Base-by-base conservation (phyloP, 2,888 invertebrate genomes). In the Odontothrips loti region DNA sequence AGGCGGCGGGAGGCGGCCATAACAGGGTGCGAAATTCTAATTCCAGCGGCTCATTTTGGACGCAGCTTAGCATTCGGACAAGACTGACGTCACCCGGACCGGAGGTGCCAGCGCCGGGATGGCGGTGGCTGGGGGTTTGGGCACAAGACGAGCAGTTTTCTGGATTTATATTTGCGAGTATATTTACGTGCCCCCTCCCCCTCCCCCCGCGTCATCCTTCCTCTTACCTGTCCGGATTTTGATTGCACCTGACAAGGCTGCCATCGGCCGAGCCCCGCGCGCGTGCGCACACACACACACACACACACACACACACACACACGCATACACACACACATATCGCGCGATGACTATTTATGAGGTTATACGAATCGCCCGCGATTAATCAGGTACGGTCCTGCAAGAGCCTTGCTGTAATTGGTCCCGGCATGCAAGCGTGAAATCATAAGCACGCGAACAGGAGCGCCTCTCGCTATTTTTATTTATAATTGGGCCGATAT, bases 401-500 rank as follows among this genome's bases (percentile, higher is more conserved):
- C 20, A 75, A 4, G n/a, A 27, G 23, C 27, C 12, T 27, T n/a
- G 23, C 23, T 75, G 68, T 75, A 75, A 75, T 75, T 75, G 68
- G 68, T 8, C 68, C 68, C 27, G 68, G 68, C 68, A 75, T 12
- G 68, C 68, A 27, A 75, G 68, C 68, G 68, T 75, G 68, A 75
- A 75, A 75, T 75, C 11, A 75, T 23, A 75, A 9, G 68, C 68
- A 27, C 68, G 27, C 27, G 10, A 23, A 10, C 58, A 11, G 34
- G 34, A 43, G 34, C 34, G 34, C 34, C 34, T 2, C 34, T 2
- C 23, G 68, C 68, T 23, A 11, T 75, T 75, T 75, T 75, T 75
- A 75, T 75, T 75, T 75, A 23, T 75, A 75, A 75, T 75, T 75
- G 68, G 68, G 68, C 68, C 68, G 68, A 75, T 75, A 75, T 75